Conservation (phyloP, 2,113 vertebrate genomes). For the Caranx melampygus region DNA sequence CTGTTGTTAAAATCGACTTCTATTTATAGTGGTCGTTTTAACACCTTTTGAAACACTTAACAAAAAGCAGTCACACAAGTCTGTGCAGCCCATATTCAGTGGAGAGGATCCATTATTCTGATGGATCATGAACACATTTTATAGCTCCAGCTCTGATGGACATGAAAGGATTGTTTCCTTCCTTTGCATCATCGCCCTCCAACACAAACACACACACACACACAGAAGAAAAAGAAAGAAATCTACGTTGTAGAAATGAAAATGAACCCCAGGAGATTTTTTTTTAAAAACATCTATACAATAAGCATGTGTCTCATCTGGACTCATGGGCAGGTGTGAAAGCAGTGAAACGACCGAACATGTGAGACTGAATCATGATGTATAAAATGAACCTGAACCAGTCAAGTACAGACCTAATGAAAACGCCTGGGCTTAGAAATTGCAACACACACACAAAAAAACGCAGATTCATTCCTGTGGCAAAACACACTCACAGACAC, state of each 20-base stretch:
- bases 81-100: neutral
- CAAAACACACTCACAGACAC: conserved; percentile 15
- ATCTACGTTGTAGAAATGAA: neutral
- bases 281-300: neutral
- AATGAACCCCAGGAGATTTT: conserved; percentile 3
- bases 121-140: neutral
- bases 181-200: conserved; percentile 32
- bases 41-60: too few species aligned
- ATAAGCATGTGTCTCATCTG: neutral
- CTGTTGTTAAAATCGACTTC: neutral
- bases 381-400: conserved; percentile 44
- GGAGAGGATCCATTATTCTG: neutral
- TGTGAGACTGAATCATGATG: conserved; percentile 46
- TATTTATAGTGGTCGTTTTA: neutral
- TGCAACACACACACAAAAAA: conserved; percentile 16
- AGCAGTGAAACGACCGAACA: conserved; percentile 26
- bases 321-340: conserved; percentile 24
- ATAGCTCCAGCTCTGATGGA: conserved; percentile 8
- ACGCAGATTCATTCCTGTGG: conserved; percentile 50
- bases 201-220: neutral
- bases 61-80: neutral
- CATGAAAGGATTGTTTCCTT: conserved; percentile 4
- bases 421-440: conserved; percentile 45
- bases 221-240: neutral
- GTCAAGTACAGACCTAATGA: conserved; percentile 42